Percentiles rank a stretch among this genome's conserved stretches.
These are phyloP conservation scores for Euglossa dilemma DNA, from an alignment of 1,140 invertebrate species.

Conservation along the genomic window DNA sequence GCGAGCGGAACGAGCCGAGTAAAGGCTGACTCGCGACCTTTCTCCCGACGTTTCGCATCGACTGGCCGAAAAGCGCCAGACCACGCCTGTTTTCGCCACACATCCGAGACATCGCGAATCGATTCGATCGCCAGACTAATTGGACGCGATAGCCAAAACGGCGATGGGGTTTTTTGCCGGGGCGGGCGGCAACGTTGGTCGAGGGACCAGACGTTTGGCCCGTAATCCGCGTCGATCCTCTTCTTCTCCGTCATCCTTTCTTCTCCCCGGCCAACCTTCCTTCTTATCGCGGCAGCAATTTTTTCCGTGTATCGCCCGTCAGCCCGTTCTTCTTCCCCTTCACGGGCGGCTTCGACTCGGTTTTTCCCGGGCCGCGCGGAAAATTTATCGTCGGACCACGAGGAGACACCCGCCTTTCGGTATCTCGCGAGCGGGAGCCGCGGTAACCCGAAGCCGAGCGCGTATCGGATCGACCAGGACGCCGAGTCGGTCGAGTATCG, in stretches of 20 bases:
- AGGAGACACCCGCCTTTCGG: neutral
- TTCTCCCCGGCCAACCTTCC: neutral
- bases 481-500: no score
- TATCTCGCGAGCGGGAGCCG: neutral
- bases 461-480: no score
- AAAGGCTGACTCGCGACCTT: neutral
- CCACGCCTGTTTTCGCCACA: neutral
- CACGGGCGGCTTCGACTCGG: neutral
- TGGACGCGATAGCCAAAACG: no score
- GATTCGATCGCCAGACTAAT: neutral
- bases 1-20: neutral
- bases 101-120: no score
- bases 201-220: neutral
- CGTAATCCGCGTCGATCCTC: neutral
- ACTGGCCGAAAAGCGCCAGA: neutral
- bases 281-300: slow-evolving; percentile 24
- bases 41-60: neutral
- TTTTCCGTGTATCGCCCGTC: slow-evolving; percentile 17
- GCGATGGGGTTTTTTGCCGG: neutral
- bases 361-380: slow-evolving; percentile 5
- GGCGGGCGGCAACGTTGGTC: neutral
- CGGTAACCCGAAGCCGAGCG: neutral
- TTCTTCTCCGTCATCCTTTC: neutral
- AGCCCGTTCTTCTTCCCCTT: slow-evolving; percentile 3
- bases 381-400: slow-evolving; percentile 6